Base-by-base conservation (phyloP, 2,113 vertebrate genomes). In the Patagioenas fasciata region DNA sequence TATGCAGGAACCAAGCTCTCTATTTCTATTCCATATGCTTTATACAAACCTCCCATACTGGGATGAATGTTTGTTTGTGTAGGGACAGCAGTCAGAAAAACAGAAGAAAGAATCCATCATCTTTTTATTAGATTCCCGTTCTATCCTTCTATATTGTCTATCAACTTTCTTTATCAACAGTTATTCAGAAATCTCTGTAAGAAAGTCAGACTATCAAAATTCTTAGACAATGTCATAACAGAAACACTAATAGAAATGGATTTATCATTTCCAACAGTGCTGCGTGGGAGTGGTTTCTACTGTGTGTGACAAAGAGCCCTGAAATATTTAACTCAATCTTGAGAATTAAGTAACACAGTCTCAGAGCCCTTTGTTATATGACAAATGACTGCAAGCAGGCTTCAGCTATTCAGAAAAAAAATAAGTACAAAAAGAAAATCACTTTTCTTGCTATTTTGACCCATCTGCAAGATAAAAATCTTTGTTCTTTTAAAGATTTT, bases 261-360 rank as follows among this genome's bases (percentile, higher is more conserved):
- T 71, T 78, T 67, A 51, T 91, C 20, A 70, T 74, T 91, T 91
- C 38, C 56, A 89, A 32, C 15, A 67, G 21, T 38, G 20, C 15
- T n/a, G 10, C 32, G 11, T 54, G 36, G 71, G 31, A 71, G 18
- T 60, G 25, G 21, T n/a, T 87, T 93, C 18, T 87, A 42, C 73
- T 38, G 25, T 0, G 0, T n/a, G 32, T 29, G 17, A 47, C 23
- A 72, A 62, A 81, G 2, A 60, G 3, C 12, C 34, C 23, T 67
- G 21, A 75, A 89, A 74, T 67, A 82, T 70, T 75, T 85, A 75
- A 48, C 17, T 38, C 11, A 53, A 28, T 77, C 29, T 51, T 60
- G 48, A 91, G 47, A 86, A 73, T 86, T 65, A 80, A 82, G 17
- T 48, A 67, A 60, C n/a, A 57, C 0, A 0, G 10, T 44, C 10